Conservation (phyloP, 2,113 vertebrate species). For the Menidia beryllina region DNA sequence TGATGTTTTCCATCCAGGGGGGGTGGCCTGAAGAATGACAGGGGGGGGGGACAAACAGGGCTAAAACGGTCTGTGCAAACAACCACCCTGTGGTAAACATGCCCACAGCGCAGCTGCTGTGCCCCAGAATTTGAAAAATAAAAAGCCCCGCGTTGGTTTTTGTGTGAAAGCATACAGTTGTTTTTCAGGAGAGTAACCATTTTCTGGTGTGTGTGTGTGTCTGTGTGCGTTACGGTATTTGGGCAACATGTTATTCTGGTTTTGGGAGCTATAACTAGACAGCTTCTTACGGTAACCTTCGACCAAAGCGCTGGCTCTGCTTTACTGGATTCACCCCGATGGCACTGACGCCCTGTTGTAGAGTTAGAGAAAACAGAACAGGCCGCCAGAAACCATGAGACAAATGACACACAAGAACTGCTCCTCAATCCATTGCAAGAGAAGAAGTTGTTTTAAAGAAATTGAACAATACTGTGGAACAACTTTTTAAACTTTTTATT, state of each 20-base stretch:
- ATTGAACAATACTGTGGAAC: no score
- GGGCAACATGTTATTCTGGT: slow-evolving; percentile 69
- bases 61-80: slow-evolving; percentile 72
- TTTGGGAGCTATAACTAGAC: slow-evolving; percentile 60
- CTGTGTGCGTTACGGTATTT: slow-evolving; percentile 51
- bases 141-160: slow-evolving; percentile 48
- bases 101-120: slow-evolving; percentile 61
- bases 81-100: slow-evolving; percentile 64
- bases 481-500: no score
- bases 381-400: no score
- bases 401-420: neutral
- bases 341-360: neutral
- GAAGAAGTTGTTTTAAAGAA: no score
- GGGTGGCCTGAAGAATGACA: slow-evolving; percentile 31
- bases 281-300: slow-evolving; percentile 64
- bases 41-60: slow-evolving; percentile 52
- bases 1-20: slow-evolving; percentile 32
- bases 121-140: slow-evolving; percentile 44
- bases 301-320: slow-evolving; percentile 54
- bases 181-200: slow-evolving; percentile 62
- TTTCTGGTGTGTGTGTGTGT: slow-evolving; percentile 33
- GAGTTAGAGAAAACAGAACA: slow-evolving; percentile 16
- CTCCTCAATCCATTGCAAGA: neutral
- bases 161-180: slow-evolving; percentile 57
- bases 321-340: slow-evolving; percentile 46